phyloP scores from a whole-genome alignment of 2,888 invertebrate species.

The Aleiodes alternator region DNA sequence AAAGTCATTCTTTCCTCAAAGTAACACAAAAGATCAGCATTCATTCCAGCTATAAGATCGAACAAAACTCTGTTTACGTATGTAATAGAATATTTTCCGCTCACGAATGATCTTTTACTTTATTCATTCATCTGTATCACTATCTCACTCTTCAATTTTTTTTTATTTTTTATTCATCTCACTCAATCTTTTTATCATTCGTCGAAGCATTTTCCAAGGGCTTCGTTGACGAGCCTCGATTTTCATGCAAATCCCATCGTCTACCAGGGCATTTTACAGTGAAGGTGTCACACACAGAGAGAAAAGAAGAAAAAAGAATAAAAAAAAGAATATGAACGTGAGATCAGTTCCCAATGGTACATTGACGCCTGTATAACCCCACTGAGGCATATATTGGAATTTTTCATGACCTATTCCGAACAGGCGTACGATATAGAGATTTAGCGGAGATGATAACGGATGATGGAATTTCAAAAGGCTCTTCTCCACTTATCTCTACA shows the following conservation, averaged over 20 bases:
- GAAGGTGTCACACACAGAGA: not conserved
- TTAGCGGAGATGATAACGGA: constrained; percentile 5
- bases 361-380: constrained; percentile 45
- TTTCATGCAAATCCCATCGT: constrained; percentile 63
- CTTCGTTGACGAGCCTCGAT: constrained; percentile 55
- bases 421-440: constrained; percentile 5
- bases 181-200: constrained; percentile 51
- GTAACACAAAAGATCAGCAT: no score
- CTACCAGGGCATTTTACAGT: constrained; percentile 45
- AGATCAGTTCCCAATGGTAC: constrained; percentile 55
- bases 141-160: not conserved
- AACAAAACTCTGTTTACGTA: constrained; percentile 34
- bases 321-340: constrained; percentile 41
- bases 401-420: constrained; percentile 33
- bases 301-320: not conserved
- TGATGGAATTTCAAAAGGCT: constrained; percentile 5
- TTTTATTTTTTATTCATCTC: no score
- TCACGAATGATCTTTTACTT: constrained; percentile 9
- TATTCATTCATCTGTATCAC: constrained; percentile 33
- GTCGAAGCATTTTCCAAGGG: constrained; percentile 34
- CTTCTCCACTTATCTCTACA: constrained; percentile 21
- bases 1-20: no score
- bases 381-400: constrained; percentile 21
- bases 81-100: not conserved
- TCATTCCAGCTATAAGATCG: not conserved